Base-by-base conservation (phyloP, 2,888 invertebrate species). In the Lysandra coridon region DNA sequence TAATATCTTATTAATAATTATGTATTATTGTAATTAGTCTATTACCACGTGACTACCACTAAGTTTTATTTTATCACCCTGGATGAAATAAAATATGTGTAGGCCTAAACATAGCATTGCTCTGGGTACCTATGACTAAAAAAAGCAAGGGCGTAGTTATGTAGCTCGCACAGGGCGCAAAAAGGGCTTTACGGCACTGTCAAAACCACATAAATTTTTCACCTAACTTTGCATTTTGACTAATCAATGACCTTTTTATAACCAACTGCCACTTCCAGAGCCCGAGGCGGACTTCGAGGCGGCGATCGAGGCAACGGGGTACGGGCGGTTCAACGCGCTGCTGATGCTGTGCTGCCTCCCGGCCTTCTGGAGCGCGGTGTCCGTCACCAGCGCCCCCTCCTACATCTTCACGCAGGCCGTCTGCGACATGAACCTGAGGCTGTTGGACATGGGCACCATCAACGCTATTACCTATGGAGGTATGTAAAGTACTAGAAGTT, bases 371-470 rank as follows among this genome's bases (percentile, higher is more conserved):
- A 95, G 96, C 10, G 95, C 96, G 10, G 95, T 96, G 37, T 97
- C 97, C 81, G 97, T 97, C 85, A 96, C 97, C 80, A 96, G 97
- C 78, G 96, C 96, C 2, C 95, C 96, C 84, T 96, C 97, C 0
- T 97, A 96, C 86, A 96, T 97, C 84, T 95, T 97, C 86, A 97
- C 97, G 0, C 95, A 96, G 60, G 97, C 97, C 0, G 96, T 97
- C 87, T 97, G 97, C 84, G 97, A 97, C 85, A 95, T 98, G 84
- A 89, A 96, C 60, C 91, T 97, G 73, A 95, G 96, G 0, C 89
- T 96, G 10, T 86, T 96, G 40, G 96, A 97, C 78, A 97, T 97
- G 93, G 97, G 97, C 3, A 91, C 96, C 0, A 90, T 97, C 1
- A 96, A 96, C 81, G 96, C 96, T 1, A 95, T 96, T 81, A 96